These are phyloP conservation scores for Heliconius cydno DNA, from an alignment of 2,888 invertebrate species.

Conservation along the genomic window DNA sequence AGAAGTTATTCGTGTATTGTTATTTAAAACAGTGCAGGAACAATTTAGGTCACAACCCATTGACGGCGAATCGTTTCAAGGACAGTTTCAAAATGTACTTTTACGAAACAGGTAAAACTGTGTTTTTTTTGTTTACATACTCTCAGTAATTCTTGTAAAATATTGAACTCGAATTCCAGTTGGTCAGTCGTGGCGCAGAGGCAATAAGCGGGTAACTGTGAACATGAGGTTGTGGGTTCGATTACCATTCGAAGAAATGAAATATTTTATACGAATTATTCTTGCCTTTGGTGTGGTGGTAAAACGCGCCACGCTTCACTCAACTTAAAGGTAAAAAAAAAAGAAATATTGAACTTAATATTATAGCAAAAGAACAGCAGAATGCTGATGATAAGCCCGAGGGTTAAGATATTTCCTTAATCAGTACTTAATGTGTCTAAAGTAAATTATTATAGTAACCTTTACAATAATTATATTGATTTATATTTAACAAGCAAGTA, in stretches of 20 bases:
- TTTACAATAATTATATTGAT: not conserved
- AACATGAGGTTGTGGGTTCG: too few relatives aligned
- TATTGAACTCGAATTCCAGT: not conserved
- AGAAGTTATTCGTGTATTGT: not conserved
- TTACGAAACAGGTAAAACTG: conserved; percentile 46
- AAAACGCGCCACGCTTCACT: too few relatives aligned
- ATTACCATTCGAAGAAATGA: too few relatives aligned
- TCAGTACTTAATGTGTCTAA: not conserved
- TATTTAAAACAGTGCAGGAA: conserved; percentile 48
- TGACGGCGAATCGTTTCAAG: conserved; percentile 74
- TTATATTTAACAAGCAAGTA: not conserved
- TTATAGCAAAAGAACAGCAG: not conserved
- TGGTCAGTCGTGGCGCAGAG: too few relatives aligned
- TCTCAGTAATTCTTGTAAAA: not conserved
- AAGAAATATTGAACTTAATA: not conserved
- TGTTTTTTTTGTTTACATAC: conserved; percentile 46
- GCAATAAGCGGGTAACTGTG: too few relatives aligned
- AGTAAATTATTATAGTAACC: conserved; percentile 2
- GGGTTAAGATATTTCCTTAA: not conserved
- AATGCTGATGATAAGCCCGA: not conserved
- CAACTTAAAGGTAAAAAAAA: not conserved
- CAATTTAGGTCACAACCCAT: conserved; percentile 79
- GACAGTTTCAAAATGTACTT: conserved; percentile 52
- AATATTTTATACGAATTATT: too few relatives aligned
- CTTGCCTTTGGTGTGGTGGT: too few relatives aligned